These are phyloP conservation scores for Riparia riparia DNA, from an alignment of 2,113 vertebrate genomes.

Conservation along the genomic window DNA sequence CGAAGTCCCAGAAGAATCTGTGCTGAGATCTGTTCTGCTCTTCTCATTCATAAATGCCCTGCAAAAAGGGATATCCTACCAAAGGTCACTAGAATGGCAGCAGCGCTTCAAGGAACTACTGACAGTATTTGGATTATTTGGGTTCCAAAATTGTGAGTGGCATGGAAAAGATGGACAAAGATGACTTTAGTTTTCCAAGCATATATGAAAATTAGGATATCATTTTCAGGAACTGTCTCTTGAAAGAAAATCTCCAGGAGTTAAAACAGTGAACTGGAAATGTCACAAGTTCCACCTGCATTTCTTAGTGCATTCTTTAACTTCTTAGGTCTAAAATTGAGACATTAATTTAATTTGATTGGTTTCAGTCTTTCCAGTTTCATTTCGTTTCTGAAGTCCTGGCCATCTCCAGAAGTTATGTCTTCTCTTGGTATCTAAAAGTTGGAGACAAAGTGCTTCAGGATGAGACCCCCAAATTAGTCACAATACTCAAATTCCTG, in stretches of 20 bases:
- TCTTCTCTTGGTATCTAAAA: background rate
- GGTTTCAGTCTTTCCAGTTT: background rate
- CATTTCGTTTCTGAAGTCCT: background rate
- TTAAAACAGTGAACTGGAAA: background rate
- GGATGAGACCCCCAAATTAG: background rate
- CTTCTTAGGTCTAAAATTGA: background rate
- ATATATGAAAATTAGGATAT: background rate
- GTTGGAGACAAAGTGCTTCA: background rate
- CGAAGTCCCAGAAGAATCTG: background rate
- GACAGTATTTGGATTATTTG: background rate
- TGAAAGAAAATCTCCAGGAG: background rate
- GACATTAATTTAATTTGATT: background rate
- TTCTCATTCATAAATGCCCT: background rate
- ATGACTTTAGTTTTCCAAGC: background rate
- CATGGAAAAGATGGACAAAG: background rate
- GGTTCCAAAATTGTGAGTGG: background rate
- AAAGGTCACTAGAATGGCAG: background rate
- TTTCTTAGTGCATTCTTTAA: background rate
- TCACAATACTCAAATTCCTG: background rate
- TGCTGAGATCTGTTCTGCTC: background rate
- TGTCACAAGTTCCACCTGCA: background rate
- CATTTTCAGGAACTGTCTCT: background rate
- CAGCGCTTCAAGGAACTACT: background rate
- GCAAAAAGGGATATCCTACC: background rate
- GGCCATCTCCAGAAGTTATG: background rate